Evolutionary conservation across 2,797 vertebrate genomes (phyloP).

Genomic region (Carcharodon carcharias): DNA sequence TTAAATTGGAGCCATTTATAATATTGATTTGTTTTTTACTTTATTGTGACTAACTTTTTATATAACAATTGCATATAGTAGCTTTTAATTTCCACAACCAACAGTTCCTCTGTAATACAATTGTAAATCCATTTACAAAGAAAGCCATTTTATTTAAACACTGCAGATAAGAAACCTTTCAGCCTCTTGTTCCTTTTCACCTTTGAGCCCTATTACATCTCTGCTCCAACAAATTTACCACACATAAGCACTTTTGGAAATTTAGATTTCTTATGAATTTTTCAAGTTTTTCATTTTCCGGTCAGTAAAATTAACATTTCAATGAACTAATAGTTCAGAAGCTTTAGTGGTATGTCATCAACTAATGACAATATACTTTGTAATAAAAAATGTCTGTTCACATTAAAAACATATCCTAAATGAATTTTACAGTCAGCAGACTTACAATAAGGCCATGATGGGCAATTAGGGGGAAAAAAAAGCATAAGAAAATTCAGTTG

Average conservation of each 20-base stretch:
- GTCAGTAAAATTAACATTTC: neutral
- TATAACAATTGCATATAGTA: neutral
- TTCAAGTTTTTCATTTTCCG: neutral
- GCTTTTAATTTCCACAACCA: neutral
- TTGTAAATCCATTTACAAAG: neutral
- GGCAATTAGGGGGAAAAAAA: neutral
- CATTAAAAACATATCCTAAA: neutral
- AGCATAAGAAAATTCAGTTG: neutral
- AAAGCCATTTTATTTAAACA: neutral
- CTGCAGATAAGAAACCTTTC: neutral
- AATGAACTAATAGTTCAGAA: neutral
- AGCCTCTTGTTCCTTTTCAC: neutral
- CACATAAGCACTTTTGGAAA: neutral
- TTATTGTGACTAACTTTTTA: neutral
- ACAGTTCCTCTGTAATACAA: neutral
- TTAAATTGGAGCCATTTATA: neutral
- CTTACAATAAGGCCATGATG: neutral
- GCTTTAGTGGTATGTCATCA: neutral
- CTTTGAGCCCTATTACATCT: neutral
- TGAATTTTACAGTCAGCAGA: neutral
- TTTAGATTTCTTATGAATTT: neutral
- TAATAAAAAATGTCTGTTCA: neutral
- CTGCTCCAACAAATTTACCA: neutral
- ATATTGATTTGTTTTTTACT: neutral
- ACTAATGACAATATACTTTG: conserved; percentile 1